These are phyloP conservation scores for Colius striatus DNA, from an alignment of 2,113 vertebrate species.

Conservation along the genomic window DNA sequence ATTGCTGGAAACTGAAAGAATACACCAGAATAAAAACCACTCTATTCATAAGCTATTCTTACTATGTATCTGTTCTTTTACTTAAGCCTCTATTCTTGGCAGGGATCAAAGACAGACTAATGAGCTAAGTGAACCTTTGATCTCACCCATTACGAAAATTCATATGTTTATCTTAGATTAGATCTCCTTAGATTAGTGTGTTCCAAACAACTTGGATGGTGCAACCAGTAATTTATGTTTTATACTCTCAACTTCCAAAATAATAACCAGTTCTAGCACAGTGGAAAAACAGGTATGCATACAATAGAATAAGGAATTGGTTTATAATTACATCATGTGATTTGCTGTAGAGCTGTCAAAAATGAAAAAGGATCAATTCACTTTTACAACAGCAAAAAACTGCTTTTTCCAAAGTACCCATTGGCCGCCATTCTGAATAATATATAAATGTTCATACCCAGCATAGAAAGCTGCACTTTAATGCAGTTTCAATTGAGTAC, in stretches of 20 bases:
- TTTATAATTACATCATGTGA: background rate
- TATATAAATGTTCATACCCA: background rate
- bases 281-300: background rate
- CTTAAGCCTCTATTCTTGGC: background rate
- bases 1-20: background rate
- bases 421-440: background rate
- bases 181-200: background rate
- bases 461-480: background rate
- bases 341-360: background rate
- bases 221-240: background rate
- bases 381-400: background rate
- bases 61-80: background rate
- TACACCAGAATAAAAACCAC: background rate
- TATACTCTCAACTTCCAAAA: background rate
- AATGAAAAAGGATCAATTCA: background rate
- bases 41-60: background rate
- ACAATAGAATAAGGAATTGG: background rate
- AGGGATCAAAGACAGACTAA: background rate
- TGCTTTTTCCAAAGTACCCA: background rate
- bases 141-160: background rate
- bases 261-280: background rate
- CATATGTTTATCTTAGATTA: background rate
- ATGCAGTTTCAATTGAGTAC: background rate
- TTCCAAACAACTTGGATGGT: background rate
- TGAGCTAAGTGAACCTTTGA: background rate